These are phyloP conservation scores for Caradrina clavipalpis DNA, from an alignment of 2,888 invertebrate genomes.

Conservation along the genomic window DNA sequence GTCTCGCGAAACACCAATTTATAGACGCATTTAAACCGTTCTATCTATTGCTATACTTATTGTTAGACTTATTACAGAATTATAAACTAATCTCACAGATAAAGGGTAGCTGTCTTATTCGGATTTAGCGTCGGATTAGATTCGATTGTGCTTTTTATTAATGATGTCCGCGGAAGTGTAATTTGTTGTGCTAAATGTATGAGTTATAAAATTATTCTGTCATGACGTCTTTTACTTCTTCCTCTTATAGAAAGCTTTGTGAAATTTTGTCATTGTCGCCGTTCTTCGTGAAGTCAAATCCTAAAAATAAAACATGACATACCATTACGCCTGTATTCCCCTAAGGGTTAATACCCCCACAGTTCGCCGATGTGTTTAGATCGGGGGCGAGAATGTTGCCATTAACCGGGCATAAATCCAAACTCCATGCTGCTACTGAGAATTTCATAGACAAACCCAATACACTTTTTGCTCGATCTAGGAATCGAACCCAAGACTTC, in stretches of 20 bases:
- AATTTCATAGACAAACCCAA: too few species aligned
- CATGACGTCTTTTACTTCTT: conserved; percentile 21
- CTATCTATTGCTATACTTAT: conserved; percentile 65
- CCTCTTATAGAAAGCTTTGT: conserved; percentile 3
- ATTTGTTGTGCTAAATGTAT: conserved; percentile 29
- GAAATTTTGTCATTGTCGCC: neutral
- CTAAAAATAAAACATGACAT: too few species aligned
- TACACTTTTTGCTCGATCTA: too few species aligned
- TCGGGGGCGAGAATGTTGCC: too few species aligned
- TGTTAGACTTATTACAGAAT: conserved; percentile 57
- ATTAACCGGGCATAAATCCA: too few species aligned
- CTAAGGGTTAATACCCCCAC: too few species aligned
- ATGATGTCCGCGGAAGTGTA: conserved; percentile 16
- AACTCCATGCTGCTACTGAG: too few species aligned
- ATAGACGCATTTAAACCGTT: conserved; percentile 74
- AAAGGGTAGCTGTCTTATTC: conserved; percentile 17
- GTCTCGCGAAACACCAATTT: conserved; percentile 77
- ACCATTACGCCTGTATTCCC: too few species aligned
- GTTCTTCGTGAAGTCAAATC: too few species aligned
- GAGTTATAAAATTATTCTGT: conserved; percentile 18
- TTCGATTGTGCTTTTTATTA: conserved; percentile 40
- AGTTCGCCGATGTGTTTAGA: too few species aligned
- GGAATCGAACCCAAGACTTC: too few species aligned
- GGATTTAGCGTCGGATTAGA: conserved; percentile 30
- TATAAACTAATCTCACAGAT: conserved; percentile 54